These are phyloP conservation scores for Corythaeola cristata DNA, from an alignment of 2,113 vertebrate species.

Conservation along the genomic window DNA sequence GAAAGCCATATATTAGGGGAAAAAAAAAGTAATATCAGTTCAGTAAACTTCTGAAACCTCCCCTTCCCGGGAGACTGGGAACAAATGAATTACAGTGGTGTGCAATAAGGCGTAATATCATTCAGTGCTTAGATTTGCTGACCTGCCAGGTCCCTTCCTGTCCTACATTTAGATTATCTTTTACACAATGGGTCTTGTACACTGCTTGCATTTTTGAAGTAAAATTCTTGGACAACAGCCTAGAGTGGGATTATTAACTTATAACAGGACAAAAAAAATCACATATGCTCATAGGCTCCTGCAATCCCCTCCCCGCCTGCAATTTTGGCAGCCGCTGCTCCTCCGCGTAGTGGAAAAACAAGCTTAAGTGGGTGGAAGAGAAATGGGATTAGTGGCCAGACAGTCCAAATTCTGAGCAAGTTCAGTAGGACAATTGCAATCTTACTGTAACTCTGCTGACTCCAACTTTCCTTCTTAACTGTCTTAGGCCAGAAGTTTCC, in stretches of 20 bases:
- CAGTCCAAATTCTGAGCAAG: neutral
- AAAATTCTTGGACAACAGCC: slow-evolving; percentile 51
- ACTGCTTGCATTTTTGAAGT: slow-evolving; percentile 25
- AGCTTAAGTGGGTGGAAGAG: neutral
- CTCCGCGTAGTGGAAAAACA: neutral
- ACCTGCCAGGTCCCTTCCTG: slow-evolving; percentile 35
- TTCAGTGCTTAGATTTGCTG: slow-evolving; percentile 18
- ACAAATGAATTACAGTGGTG: neutral
- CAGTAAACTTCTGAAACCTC: neutral
- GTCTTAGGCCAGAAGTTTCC: slow-evolving; percentile 23
- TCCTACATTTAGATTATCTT: slow-evolving; percentile 36
- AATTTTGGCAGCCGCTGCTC: neutral
- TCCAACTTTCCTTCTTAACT: slow-evolving; percentile 9
- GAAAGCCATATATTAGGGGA: neutral
- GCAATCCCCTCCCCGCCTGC: accelerated
- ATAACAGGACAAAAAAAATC: neutral
- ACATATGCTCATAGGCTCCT: neutral
- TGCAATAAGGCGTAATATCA: slow-evolving; percentile 19
- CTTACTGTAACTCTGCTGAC: neutral
- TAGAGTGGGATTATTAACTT: slow-evolving; percentile 49
- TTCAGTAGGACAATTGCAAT: neutral
- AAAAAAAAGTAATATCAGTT: neutral
- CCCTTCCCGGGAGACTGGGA: neutral
- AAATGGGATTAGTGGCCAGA: neutral
- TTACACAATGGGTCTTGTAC: slow-evolving; percentile 1